Evolutionary conservation across 2,888 invertebrate genomes (phyloP).

Genomic region (Eupithecia insigniata): DNA sequence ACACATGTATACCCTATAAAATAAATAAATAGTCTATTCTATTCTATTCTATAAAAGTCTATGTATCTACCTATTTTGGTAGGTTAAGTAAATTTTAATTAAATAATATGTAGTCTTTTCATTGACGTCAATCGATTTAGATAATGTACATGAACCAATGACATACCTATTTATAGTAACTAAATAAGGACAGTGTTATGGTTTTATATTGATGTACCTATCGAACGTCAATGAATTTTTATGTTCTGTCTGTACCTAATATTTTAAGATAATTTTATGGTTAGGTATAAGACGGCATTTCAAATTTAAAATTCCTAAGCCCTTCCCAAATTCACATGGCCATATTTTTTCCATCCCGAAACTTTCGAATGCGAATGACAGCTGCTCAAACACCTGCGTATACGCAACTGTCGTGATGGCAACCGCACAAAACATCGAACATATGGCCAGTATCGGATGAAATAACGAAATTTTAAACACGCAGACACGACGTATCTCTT

Average conservation of each 20-base stretch:
- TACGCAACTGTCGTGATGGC: conserved; percentile 64
- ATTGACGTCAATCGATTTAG: background rate
- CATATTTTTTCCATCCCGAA: conserved; percentile 1
- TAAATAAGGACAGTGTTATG: background rate
- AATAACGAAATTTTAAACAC: conserved; percentile 15
- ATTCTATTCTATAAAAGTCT: no score
- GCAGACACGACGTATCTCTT: background rate
- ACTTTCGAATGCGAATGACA: conserved; percentile 49
- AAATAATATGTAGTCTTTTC: background rate
- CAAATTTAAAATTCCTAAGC: background rate
- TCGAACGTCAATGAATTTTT: background rate
- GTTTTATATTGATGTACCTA: background rate
- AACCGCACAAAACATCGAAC: conserved; percentile 54
- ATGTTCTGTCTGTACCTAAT: background rate
- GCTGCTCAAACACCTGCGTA: conserved; percentile 72
- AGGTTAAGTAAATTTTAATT: background rate
- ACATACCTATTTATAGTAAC: background rate
- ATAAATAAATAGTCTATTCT: no score
- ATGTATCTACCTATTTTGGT: background rate
- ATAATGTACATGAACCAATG: background rate
- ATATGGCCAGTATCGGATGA: conserved; percentile 52
- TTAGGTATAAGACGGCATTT: background rate
- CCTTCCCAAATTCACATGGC: background rate
- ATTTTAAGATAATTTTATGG: no score
- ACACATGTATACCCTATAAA: no score